Base-by-base conservation (phyloP, 2,113 vertebrate species). In the Pterocles gutturalis region DNA sequence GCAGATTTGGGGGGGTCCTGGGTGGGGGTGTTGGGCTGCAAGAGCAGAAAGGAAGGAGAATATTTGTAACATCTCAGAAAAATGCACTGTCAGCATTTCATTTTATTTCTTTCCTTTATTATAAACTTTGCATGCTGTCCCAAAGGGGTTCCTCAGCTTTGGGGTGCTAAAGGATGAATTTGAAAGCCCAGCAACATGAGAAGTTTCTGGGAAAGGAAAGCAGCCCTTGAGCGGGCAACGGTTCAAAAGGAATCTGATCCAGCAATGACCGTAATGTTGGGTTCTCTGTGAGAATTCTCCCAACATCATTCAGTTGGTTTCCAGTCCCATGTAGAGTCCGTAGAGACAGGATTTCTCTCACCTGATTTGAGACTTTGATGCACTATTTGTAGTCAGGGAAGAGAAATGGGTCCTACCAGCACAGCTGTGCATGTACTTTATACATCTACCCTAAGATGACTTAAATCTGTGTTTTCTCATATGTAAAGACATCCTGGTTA, bases 191-290 rank as follows among this genome's bases (percentile, higher is more conserved):
- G 31, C 36, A 76, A 38, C 20, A 10, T 29, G 48, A 62, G 49
- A 81, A 66, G 33, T 66, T 83, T 13, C 31, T 67, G 64, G 21
- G 61, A 60, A 87, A 46, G 26, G 13, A 84, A 78, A 57, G 19
- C 33, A 34, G 31, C n/a, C 49, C 16, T 34, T 2, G 0, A 38
- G 11, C 2, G 0, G 33, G 15, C 70, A 69, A 31, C 8, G 46
- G 33, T 51, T 87, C 49, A 25, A 36, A 96, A 54, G 34, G 62
- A 78, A 51, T 38, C 34, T 7, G 13, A 29, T 49, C 54, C 33
- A 62, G 34, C 29, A 45, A 21, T 38, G 41, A 34, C 81, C 9
- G 5, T 41, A 76, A 70, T 3, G 3, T 65, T 71, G 25, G 46
- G 45, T 60, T 91, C 38, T 81, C 55, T 28, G 38, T 22, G 29